Evolutionary conservation across 1,140 invertebrate species (phyloP).

Genomic region (Eubasilissa regina): DNA sequence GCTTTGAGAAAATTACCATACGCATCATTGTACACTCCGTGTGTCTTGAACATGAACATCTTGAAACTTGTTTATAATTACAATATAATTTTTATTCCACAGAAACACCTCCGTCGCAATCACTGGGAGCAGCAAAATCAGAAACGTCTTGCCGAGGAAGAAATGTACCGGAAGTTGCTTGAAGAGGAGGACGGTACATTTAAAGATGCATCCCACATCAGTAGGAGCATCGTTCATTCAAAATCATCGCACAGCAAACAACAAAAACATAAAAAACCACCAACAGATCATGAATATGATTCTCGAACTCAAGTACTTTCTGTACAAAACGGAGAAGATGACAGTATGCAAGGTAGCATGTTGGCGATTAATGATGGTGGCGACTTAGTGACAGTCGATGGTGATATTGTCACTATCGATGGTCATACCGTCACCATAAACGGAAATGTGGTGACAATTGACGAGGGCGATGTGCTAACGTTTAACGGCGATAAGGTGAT

Average conservation of each 20-base stretch:
- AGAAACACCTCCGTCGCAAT: slow-evolving; percentile 52
- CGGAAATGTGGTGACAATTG: neutral
- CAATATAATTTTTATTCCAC: slow-evolving; percentile 11
- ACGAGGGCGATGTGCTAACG: slow-evolving; percentile 10
- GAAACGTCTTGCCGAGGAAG: slow-evolving; percentile 26
- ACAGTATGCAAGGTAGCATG: no score
- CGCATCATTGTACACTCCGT: no score
- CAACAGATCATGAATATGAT: no score
- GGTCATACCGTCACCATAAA: neutral
- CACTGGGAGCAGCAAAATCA: slow-evolving; percentile 42
- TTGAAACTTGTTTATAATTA: no score
- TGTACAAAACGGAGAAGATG: no score
- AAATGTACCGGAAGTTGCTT: slow-evolving; percentile 32
- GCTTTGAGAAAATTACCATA: no score
- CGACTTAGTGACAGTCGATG: neutral
- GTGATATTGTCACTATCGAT: neutral
- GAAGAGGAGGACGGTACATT: slow-evolving; percentile 3
- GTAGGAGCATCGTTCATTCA: no score
- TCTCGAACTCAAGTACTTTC: no score
- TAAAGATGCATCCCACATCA: neutral
- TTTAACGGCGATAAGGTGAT: neutral
- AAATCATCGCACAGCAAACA: no score
- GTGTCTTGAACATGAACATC: no score
- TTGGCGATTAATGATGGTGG: neutral
- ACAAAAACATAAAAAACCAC: no score